Percentiles rank a stretch among this genome's conserved stretches.
phyloP scores from a whole-genome alignment of 2,888 invertebrate genomes.

The Leucophenga montana region DNA sequence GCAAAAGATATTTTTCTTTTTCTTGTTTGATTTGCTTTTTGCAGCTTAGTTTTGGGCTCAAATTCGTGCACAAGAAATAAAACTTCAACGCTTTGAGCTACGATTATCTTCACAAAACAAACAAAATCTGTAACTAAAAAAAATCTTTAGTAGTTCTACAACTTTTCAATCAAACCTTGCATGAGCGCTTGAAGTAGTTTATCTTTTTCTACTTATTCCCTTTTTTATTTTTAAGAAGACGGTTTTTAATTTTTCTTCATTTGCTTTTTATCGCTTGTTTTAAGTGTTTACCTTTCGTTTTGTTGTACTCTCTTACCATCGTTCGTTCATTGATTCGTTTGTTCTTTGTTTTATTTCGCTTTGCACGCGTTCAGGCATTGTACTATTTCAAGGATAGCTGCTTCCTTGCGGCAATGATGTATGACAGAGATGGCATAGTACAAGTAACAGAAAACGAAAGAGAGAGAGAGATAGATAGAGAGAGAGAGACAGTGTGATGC shows the following conservation, averaged over 20 bases:
- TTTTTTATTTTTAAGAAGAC: neutral
- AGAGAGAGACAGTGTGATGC: no score
- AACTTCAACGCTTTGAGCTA: no score
- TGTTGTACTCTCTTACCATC: slow-evolving; percentile 8
- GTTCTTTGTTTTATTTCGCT: slow-evolving; percentile 1
- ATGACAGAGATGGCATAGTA: no score
- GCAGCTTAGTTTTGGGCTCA: no score
- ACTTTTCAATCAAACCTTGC: slow-evolving; percentile 17
- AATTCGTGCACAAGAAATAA: no score
- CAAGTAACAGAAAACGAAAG: no score
- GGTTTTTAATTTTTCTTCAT: slow-evolving; percentile 41
- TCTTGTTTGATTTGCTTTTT: no score
- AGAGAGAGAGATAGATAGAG: no score
- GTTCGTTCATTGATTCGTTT: neutral
- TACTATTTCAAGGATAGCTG: slow-evolving; percentile 69
- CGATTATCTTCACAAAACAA: no score
- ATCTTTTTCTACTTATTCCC: slow-evolving; percentile 52
- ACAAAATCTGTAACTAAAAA: no score
- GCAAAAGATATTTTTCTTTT: no score
- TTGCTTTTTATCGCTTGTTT: slow-evolving; percentile 51
- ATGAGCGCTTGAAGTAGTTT: slow-evolving; percentile 60
- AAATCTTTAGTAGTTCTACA: no score
- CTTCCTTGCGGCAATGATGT: slow-evolving; percentile 31
- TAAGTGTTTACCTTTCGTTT: slow-evolving; percentile 52
- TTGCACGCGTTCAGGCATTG: slow-evolving; percentile 54